Conservation (phyloP, 2,888 invertebrate genomes). For the Yponomeuta malinellus region DNA sequence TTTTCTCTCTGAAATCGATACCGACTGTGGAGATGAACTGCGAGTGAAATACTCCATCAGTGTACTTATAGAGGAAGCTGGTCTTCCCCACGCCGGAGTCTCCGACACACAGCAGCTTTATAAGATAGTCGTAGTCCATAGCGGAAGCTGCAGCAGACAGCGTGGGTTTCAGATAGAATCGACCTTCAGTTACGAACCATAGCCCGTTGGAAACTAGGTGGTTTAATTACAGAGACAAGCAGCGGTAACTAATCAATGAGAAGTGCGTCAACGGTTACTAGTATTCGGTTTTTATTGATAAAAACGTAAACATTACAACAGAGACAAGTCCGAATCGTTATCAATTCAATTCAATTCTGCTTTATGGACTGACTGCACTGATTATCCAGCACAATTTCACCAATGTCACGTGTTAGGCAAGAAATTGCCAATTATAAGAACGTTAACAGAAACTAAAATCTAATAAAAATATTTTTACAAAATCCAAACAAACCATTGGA, state of each 20-base stretch:
- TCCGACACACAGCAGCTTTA: constrained; percentile 95
- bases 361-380: too few species aligned
- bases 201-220: background rate
- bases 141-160: background rate
- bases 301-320: background rate
- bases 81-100: constrained; percentile 98
- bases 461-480: too few species aligned
- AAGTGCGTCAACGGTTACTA: background rate
- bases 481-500: too few species aligned
- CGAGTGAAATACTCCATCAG: constrained; percentile 93
- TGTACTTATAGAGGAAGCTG: constrained; percentile 96
- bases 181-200: background rate
- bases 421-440: too few species aligned
- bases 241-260: background rate
- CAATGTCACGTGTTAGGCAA: too few species aligned
- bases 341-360: too few species aligned
- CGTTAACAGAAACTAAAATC: too few species aligned
- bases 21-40: constrained; percentile 98
- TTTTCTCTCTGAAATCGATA: constrained; percentile 97
- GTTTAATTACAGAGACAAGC: background rate
- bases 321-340: too few species aligned
- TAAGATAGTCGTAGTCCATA: constrained; percentile 90
- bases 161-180: background rate
- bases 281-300: background rate
- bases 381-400: too few species aligned